Evolutionary conservation across 2,797 vertebrate species (phyloP), one percentile per base, ranked within the genome.

Genomic region (Cirrhinus molitorella): DNA sequence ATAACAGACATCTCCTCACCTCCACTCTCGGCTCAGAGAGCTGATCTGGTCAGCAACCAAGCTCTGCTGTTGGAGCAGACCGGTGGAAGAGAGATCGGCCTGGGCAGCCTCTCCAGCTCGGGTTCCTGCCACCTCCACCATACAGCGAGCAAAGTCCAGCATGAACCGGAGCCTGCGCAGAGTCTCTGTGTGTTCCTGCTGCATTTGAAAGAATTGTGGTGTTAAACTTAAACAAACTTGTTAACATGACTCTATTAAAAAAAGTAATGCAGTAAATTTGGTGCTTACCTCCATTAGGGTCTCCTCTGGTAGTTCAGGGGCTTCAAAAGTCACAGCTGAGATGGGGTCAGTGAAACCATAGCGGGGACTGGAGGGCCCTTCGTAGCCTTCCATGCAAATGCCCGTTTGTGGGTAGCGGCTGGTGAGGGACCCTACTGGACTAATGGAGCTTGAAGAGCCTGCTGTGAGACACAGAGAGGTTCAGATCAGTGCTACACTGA

Each of bases 41-140:
- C 98, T 99, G 92, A 99, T 99, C 95, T 99, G 98, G 94, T 99
- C 98, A 0, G 97, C 95, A 88, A 99, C 97, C 85, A 97, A 82
- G 0, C 96, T 99, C 92, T 98, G 97, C 90, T 98, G 97, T 87
- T 97, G 96, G 72, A 94, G 94, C 90, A 93, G 90, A 81, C 94
- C 94, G 57, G 89, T 82, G 1, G 89, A 89, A 31, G 94, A 92
- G 23, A 83, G 83, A 21, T 94, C 90, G 0, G 8, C 74, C 75
- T 84, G 91, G 86, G 95, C 95, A 7, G 88, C 83, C 55, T 91
- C 85, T 0, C 88, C 94, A 17, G 96, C 96, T 81, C 96, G 96
- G 1, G 95, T 86, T 61, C 92, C 89, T 0, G 97, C 98, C 0
- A 99, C 96, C 83, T 99, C 98, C 95, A 98, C 94, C 89, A 99